Evolutionary conservation across 2,797 vertebrate species (phyloP), one percentile per base, ranked within the genome.

Genomic region (Intellagama lesueurii): DNA sequence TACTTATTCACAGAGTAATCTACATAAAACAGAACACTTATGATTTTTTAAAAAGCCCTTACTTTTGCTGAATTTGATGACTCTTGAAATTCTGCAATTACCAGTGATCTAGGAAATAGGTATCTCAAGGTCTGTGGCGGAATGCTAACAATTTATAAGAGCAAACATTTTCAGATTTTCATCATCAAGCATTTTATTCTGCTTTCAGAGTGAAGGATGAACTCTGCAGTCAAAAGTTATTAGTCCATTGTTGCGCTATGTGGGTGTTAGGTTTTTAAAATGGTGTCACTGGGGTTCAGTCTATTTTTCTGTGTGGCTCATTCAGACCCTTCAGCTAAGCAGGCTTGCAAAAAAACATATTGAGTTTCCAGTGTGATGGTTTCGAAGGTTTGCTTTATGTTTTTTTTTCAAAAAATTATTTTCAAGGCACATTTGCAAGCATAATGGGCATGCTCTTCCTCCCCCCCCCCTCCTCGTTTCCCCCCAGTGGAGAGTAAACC

Each of bases 381-480:
- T 91, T 80, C 14, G 70, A 85, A 80, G 84, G 73, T n/a, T 91
- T 87, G 49, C 84, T 77, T 91, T 77, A 77, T 73, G 56, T 91
- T 35, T 66, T 49, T 16, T 76, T 83, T 91, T 19, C 5, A 19
- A 64, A 64, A 64, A 19, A 19, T 19, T 22, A 64, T 64, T 64
- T 70, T 91, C 85, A 73, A 90, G 89, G 91, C 47, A 94, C 30
- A 83, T 88, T 85, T 93, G 81, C 80, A 92, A 90, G 66, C 8
- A 28, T 93, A 87, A 83, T 66, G 19, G 49, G 68, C 56, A 87
- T 68, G 66, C 24, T 88, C 81, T 68, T 66, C 56, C 73, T 66
- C 73, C 52, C 70, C 17, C n/a, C 24, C 19, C 9, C 35, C 19
- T 7, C 44, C 32, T 32, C 73, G 26, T 1, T 80, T 56, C 52